Conservation (phyloP, 2,888 invertebrate genomes). For the Acronicta leporina region DNA sequence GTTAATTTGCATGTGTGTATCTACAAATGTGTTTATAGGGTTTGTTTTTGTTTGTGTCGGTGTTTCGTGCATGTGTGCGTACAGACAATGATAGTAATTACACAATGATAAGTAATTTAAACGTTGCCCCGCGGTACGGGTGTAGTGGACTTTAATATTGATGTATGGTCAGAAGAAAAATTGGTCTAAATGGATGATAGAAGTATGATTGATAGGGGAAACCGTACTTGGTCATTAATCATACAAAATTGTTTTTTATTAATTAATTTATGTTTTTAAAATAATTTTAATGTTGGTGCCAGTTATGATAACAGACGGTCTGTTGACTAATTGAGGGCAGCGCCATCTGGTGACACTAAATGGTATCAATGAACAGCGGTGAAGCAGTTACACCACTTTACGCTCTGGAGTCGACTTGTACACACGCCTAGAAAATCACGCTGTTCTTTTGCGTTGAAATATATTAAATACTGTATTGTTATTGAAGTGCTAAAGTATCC, state of each 20-base stretch:
- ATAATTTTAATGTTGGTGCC: no score
- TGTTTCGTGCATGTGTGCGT: slow-evolving; percentile 57
- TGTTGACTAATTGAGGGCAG: no score
- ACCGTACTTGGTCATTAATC: not conserved
- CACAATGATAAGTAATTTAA: slow-evolving; percentile 89
- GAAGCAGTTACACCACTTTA: no score
- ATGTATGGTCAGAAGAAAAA: slow-evolving; percentile 70
- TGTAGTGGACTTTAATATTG: slow-evolving; percentile 73
- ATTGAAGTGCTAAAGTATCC: no score
- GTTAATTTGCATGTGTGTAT: slow-evolving; percentile 49
- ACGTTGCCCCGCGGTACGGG: slow-evolving; percentile 82
- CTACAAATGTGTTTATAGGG: not conserved
- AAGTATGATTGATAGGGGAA: slow-evolving; percentile 16
- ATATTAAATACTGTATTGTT: no score
- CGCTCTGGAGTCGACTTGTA: no score
- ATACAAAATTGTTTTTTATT: not conserved
- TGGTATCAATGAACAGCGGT: no score
- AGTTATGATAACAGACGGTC: no score
- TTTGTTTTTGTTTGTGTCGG: slow-evolving; percentile 28
- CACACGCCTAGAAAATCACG: no score
- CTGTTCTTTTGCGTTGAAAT: no score
- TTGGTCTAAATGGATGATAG: slow-evolving; percentile 23
- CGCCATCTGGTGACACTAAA: no score
- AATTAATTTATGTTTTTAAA: not conserved
- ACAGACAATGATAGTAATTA: slow-evolving; percentile 88